Base-by-base conservation (phyloP, 2,113 vertebrate species). In the Motacilla alba region DNA sequence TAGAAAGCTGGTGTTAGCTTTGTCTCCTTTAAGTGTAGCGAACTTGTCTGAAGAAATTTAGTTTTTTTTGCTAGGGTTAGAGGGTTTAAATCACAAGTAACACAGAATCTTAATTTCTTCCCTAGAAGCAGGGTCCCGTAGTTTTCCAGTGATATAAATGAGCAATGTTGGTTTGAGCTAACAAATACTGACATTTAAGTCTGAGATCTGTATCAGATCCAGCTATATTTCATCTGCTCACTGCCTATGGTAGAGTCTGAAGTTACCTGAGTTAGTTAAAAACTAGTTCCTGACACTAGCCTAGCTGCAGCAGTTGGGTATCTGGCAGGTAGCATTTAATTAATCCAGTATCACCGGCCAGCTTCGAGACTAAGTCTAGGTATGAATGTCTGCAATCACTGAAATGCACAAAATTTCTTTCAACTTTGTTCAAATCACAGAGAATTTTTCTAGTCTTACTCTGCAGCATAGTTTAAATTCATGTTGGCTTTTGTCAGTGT, bases 391-490 rank as follows among this genome's bases (percentile, higher is more conserved):
- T 39, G n/a, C 49, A n/a, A 3, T 87, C 19, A 13, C 8, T 86
- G 79, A 81, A 94, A 62, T 15, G 15, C 52, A 46, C 30, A 56
- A 86, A 66, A 52, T 0, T 28, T 33, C 52, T 44, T 60, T 35
- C n/a, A 30, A 8, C 90, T 81, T 26, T 70, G 10, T 75, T 87
- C 41, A 76, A n/a, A 16, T 19, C 9, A 8, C 15, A 37, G 4
- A 89, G 22, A 70, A 41, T 90, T 92, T 85, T 90, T 77, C 52
- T 46, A 68, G 44, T 44, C 44, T 72, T 87, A 64, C 15, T 89
- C 68, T 76, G 56, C 59, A 79, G 35, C 56, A 43, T 75, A n/a
- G 24, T 78, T 88, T 70, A 76, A 93, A 92, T 86, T 96, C 28
- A 35, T 18, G 9, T 37, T 86, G 37, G 20, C 41, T 90, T 93